These are phyloP conservation scores for Parthenolecanium corni DNA, from an alignment of 2,888 invertebrate species.

Conservation along the genomic window DNA sequence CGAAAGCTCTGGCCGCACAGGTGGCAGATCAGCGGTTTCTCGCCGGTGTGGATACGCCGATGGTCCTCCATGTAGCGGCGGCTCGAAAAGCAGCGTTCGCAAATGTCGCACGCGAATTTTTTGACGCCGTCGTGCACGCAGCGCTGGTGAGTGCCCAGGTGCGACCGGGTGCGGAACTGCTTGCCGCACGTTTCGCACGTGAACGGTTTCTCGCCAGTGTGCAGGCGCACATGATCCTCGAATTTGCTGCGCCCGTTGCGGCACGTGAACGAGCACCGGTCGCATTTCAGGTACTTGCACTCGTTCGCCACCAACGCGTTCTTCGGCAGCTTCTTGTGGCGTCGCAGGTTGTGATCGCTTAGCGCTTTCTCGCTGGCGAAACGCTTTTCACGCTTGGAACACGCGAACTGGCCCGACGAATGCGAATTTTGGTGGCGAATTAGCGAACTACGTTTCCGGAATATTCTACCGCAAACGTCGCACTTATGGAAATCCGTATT, in stretches of 20 bases:
- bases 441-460: constrained; percentile 1
- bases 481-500: not conserved
- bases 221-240: constrained; percentile 31
- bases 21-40: constrained; percentile 41
- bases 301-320: constrained; percentile 2
- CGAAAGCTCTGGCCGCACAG: constrained; percentile 38
- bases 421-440: not conserved
- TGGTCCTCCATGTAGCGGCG: constrained; percentile 43
- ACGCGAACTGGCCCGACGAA: not conserved
- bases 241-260: constrained; percentile 23
- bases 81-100: constrained; percentile 43
- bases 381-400: not conserved
- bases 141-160: constrained; percentile 42
- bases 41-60: constrained; percentile 41
- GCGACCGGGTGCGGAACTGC: constrained; percentile 31
- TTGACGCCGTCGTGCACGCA: constrained; percentile 42
- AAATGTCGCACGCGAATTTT: constrained; percentile 43
- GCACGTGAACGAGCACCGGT: constrained; percentile 36
- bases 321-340: constrained; percentile 1
- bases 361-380: not conserved
- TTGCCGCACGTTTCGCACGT: constrained; percentile 34
- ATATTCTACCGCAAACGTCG: constrained; percentile 2
- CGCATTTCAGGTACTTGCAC: constrained; percentile 37
- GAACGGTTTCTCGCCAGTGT: constrained; percentile 34
- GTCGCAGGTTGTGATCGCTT: not conserved